Evolutionary conservation across 2,888 invertebrate species (phyloP).

Genomic region (Venustoraphidia nigricollis): DNA sequence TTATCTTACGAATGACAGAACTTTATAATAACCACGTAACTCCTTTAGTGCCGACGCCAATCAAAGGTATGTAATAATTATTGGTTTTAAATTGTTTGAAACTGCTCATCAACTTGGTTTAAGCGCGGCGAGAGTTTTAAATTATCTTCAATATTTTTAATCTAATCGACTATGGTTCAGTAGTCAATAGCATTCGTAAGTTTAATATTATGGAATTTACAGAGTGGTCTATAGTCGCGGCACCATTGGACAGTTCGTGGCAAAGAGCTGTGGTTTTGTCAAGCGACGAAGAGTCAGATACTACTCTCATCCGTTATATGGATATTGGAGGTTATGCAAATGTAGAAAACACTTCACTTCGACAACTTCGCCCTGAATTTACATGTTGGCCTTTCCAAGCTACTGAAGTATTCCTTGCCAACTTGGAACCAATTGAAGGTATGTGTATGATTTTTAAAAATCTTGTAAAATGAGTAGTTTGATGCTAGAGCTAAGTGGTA

Average conservation of each 20-base stretch:
- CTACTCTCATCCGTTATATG: constrained; percentile 72
- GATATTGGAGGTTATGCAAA: constrained; percentile 91
- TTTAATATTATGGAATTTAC: constrained; percentile 18
- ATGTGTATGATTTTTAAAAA: constrained; percentile 15
- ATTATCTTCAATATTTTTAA: too few species aligned
- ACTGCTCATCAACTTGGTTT: neutral
- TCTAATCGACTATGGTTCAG: too few species aligned
- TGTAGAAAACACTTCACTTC: constrained; percentile 58
- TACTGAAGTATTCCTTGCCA: constrained; percentile 85
- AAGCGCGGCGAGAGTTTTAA: too few species aligned
- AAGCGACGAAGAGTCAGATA: constrained; percentile 49
- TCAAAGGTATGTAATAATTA: constrained; percentile 43
- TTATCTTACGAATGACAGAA: constrained; percentile 68
- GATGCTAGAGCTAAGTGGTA: neutral
- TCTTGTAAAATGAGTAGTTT: neutral
- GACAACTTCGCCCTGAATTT: constrained; percentile 89
- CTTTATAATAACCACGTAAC: constrained; percentile 67
- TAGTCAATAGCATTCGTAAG: too few species aligned
- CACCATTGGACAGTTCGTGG: constrained; percentile 75
- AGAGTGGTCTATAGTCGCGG: constrained; percentile 81
- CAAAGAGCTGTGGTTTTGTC: constrained; percentile 70
- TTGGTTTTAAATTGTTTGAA: neutral
- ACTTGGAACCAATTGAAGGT: constrained; percentile 67
- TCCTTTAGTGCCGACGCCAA: constrained; percentile 65
- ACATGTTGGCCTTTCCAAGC: constrained; percentile 94